phyloP scores from a whole-genome alignment of 2,888 invertebrate species.

The Dynastes grantii region DNA sequence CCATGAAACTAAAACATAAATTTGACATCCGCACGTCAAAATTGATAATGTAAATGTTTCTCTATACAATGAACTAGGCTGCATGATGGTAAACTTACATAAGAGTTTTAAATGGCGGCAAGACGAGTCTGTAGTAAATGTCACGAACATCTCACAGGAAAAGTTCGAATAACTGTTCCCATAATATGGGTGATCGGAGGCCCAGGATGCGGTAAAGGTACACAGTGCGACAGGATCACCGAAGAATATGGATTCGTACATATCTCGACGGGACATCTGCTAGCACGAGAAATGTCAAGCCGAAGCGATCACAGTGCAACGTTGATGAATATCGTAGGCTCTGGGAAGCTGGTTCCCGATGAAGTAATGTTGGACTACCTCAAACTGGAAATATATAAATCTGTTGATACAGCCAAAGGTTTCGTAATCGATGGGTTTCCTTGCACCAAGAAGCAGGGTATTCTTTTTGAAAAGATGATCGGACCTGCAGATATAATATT shows the following conservation, averaged over 20 bases:
- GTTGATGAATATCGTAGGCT: constrained; percentile 89
- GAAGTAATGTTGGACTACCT: constrained; percentile 85
- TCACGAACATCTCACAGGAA: not conserved
- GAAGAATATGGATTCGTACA: constrained; percentile 94
- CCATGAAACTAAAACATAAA: not conserved
- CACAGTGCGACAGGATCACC: constrained; percentile 94
- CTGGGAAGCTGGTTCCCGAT: constrained; percentile 91
- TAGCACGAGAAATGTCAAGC: constrained; percentile 88
- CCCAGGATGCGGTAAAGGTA: constrained; percentile 96
- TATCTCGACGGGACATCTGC: constrained; percentile 93
- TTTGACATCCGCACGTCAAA: constrained; percentile 5
- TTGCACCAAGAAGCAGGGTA: constrained; percentile 89
- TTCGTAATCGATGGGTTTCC: constrained; percentile 96
- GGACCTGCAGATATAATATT: constrained; percentile 73
- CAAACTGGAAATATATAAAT: constrained; percentile 84
- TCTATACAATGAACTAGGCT: not conserved
- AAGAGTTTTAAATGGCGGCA: not conserved
- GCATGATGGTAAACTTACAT: not conserved
- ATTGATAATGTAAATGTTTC: not conserved
- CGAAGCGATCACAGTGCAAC: constrained; percentile 89
- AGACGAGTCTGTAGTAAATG: constrained; percentile 28
- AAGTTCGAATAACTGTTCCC: constrained; percentile 74
- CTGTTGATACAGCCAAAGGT: constrained; percentile 80
- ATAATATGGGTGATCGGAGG: constrained; percentile 95
- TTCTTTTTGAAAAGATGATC: constrained; percentile 85